phyloP scores from a whole-genome alignment of 2,797 vertebrate species.

The Anniella stebbinsi region DNA sequence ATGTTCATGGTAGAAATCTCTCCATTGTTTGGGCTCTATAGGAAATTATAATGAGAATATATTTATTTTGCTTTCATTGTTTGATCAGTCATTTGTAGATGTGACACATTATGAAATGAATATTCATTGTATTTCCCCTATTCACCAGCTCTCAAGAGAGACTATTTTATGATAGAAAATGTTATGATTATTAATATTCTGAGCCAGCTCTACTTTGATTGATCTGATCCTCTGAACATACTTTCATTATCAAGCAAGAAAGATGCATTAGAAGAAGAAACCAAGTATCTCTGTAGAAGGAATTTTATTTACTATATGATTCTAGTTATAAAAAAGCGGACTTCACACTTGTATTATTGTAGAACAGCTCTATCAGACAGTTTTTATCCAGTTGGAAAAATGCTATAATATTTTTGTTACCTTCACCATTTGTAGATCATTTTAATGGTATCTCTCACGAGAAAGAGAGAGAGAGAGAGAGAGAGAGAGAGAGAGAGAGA shows the following conservation, averaged over 20 bases:
- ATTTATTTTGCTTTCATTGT: conserved; percentile 28
- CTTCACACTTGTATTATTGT: not conserved
- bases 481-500: not conserved
- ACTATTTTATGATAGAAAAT: not conserved
- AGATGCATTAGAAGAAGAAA: conserved; percentile 7
- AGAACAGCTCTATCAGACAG: not conserved
- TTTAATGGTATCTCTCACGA: conserved; percentile 10
- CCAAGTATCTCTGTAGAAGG: conserved; percentile 36
- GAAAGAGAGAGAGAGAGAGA: not conserved
- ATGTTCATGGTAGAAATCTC: not conserved
- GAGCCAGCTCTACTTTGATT: conserved; percentile 13
- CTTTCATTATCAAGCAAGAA: conserved; percentile 52
- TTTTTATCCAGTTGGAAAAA: not conserved
- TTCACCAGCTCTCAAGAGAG: not conserved
- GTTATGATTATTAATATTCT: conserved; percentile 11
- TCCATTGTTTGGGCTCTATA: conserved; percentile 13
- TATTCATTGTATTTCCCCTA: conserved; percentile 18
- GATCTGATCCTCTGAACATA: conserved; percentile 23
- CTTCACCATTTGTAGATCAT: conserved; percentile 22
- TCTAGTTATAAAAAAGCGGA: not conserved
- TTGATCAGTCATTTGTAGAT: conserved; percentile 15
- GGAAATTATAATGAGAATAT: conserved; percentile 3
- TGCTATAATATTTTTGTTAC: not conserved
- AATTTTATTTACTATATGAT: conserved; percentile 22
- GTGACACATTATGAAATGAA: conserved; percentile 18